Percentiles rank a stretch among this genome's conserved stretches.
phyloP scores from a whole-genome alignment of 2,888 invertebrate genomes.

The Sinhomidia bicolor region DNA sequence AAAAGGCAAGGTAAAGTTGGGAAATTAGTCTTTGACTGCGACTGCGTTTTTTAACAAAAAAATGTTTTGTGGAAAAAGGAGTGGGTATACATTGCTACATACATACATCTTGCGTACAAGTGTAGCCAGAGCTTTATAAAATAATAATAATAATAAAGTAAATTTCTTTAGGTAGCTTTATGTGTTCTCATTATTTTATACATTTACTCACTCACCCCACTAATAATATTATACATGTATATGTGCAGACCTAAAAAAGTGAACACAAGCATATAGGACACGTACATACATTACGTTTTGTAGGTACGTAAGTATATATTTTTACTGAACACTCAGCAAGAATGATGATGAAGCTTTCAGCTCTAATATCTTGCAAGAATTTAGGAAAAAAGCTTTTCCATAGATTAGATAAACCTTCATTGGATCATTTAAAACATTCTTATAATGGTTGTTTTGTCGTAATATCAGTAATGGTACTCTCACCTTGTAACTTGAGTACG shows the following conservation, averaged over 20 bases:
- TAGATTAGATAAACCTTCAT: conserved; percentile 71
- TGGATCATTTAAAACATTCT: conserved; percentile 61
- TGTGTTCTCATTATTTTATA: conserved; percentile 25
- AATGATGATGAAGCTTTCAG: conserved; percentile 58
- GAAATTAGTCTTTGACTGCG: conserved; percentile 60
- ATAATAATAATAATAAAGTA: too few relatives aligned
- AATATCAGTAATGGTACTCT: conserved; percentile 55
- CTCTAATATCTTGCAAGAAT: conserved; percentile 58
- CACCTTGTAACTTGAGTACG: conserved; percentile 44
- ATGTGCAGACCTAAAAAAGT: not conserved
- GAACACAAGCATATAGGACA: not conserved
- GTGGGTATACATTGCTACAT: conserved; percentile 10
- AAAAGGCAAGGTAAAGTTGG: conserved; percentile 64
- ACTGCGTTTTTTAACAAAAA: conserved; percentile 31
- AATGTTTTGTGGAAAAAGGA: conserved; percentile 32
- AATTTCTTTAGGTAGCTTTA: conserved; percentile 24
- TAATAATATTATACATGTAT: not conserved
- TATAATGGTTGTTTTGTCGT: conserved; percentile 48
- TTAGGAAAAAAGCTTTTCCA: conserved; percentile 60
- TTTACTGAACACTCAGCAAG: not conserved
- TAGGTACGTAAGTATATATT: not conserved
- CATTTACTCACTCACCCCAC: not conserved
- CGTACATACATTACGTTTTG: too few relatives aligned
- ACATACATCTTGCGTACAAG: not conserved
- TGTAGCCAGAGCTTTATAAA: too few relatives aligned